Conservation (phyloP, 23 tunicate genomes). For the Aplidium turbinatum region DNA sequence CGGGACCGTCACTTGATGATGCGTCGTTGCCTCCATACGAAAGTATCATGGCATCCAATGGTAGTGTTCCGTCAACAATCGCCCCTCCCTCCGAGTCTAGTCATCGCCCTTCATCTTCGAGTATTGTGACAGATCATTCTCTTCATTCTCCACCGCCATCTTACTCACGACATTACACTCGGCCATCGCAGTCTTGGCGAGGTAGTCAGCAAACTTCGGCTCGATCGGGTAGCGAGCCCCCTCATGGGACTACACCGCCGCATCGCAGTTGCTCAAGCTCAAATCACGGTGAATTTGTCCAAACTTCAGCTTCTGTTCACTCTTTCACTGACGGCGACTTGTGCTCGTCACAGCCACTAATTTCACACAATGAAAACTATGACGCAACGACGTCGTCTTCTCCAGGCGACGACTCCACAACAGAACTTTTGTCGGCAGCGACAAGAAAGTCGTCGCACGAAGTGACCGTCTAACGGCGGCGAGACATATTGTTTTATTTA, state of each 20-base stretch:
- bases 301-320: too few relatives aligned
- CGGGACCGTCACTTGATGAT: slow-evolving; percentile 8
- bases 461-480: slow-evolving; percentile 28
- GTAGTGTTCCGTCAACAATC: slow-evolving; percentile 7
- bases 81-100: background rate
- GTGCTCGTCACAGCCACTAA: background rate
- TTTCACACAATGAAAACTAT: background rate
- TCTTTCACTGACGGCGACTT: background rate
- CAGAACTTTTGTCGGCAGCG: slow-evolving; percentile 21
- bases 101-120: slow-evolving; percentile 32
- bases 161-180: slow-evolving; percentile 49
- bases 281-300: too few relatives aligned
- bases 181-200: slow-evolving; percentile 15
- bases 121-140: slow-evolving; percentile 21
- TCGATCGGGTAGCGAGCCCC: too few relatives aligned
- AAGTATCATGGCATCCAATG: slow-evolving; percentile 49
- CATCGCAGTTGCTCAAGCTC: too few relatives aligned
- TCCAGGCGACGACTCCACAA: slow-evolving; percentile 23
- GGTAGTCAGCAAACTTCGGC: too few relatives aligned
- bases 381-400: slow-evolving; percentile 12
- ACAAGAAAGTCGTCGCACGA: slow-evolving; percentile 6
- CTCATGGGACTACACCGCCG: too few relatives aligned
- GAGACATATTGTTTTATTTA: too few relatives aligned
- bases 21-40: slow-evolving; percentile 74
- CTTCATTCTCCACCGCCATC: slow-evolving; percentile 79